A percentile compares a stretch with the other conserved stretches of the same genome.
Conservation (phyloP, 2,113 vertebrate genomes). For the Amblyopsis rosae region DNA sequence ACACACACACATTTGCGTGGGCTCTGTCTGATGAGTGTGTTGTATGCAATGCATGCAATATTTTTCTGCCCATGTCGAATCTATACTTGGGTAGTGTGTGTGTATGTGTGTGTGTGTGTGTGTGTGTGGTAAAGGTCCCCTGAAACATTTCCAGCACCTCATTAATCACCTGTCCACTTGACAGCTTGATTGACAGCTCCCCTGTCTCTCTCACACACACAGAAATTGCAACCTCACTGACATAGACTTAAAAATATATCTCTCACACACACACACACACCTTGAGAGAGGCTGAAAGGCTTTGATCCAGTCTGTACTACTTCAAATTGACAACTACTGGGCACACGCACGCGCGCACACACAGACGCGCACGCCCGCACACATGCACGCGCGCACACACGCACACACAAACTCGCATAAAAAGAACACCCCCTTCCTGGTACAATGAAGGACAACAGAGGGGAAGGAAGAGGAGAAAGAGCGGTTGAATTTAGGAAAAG, state of each 20-base stretch:
- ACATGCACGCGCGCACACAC: not conserved
- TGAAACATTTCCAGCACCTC: conserved; percentile 61
- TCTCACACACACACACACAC: conserved; percentile 35
- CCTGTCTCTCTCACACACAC: conserved; percentile 10
- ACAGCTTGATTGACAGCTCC: conserved; percentile 70
- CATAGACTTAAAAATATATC: not conserved
- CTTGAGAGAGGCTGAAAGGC: conserved; percentile 46
- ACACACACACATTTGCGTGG: conserved; percentile 28
- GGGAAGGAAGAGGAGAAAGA: not conserved
- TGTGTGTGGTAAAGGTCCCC: not conserved
- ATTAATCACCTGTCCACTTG: conserved; percentile 69
- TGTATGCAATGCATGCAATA: conserved; percentile 5
- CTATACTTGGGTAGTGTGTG: conserved; percentile 27
- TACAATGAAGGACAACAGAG: conserved; percentile 5
- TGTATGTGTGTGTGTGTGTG: conserved; percentile 28
- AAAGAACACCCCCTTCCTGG: not conserved
- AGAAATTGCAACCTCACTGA: too few species aligned
- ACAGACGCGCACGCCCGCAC: not conserved
- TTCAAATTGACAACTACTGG: conserved; percentile 55
- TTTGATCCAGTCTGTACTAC: conserved; percentile 64
- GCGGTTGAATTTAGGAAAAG: too few species aligned
- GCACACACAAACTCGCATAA: not conserved
- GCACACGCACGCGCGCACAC: conserved; percentile 2
- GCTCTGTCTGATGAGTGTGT: conserved; percentile 8
- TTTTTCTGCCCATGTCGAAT: too few species aligned